Conservation (phyloP, 35 echinoderm and acorn worm genomes). For the Amphiura filiformis region DNA sequence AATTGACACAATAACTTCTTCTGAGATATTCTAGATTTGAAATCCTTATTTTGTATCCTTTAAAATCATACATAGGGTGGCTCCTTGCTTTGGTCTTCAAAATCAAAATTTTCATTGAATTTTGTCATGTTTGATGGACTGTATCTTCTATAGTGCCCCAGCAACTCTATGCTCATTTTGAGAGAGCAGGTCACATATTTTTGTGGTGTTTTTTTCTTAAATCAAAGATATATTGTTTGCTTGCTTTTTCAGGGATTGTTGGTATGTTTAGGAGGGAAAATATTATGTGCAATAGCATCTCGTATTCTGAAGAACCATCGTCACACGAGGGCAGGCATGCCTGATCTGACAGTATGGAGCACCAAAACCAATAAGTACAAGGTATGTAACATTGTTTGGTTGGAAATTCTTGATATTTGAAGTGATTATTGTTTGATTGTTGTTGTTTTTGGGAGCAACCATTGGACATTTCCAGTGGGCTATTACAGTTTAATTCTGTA, state of each 20-base stretch:
- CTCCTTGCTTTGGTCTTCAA: too few species aligned
- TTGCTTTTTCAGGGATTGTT: constrained; percentile 57
- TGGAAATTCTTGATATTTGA: neutral
- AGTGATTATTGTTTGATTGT: too few species aligned
- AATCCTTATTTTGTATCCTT: too few species aligned
- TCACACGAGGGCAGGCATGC: constrained; percentile 86
- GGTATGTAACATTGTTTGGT: constrained; percentile 16
- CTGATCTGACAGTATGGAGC: constrained; percentile 86
- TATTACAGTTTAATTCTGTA: neutral
- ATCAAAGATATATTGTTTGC: neutral
- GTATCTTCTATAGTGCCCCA: too few species aligned
- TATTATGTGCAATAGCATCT: constrained; percentile 65
- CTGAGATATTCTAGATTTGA: too few species aligned
- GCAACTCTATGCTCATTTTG: too few species aligned
- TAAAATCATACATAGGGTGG: too few species aligned
- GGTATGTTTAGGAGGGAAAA: constrained; percentile 65
- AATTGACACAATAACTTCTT: too few species aligned
- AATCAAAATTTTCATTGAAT: too few species aligned
- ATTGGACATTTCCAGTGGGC: neutral
- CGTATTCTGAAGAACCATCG: constrained; percentile 61
- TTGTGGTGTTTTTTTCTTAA: neutral
- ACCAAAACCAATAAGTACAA: constrained; percentile 65
- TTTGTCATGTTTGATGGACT: too few species aligned
- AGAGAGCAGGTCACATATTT: too few species aligned
- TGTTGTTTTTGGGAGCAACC: too few species aligned